phyloP scores from a whole-genome alignment of 2,888 invertebrate species.

The Caenorhabditis sp. region DNA sequence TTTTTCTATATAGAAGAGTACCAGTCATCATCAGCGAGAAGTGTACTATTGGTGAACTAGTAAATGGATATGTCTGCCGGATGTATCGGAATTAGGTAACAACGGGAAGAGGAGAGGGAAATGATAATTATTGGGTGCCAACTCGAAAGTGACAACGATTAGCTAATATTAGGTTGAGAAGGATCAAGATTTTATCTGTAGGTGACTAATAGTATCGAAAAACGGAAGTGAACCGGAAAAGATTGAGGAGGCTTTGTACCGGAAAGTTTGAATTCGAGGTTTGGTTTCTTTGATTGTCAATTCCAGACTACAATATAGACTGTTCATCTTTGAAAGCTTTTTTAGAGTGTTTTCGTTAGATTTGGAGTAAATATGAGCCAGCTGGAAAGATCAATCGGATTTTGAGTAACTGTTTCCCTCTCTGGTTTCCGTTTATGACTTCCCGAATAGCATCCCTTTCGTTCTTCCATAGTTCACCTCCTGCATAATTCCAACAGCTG shows the following conservation, averaged over 20 bases:
- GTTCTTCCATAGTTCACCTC: background rate
- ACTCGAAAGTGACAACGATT: slow-evolving; percentile 18
- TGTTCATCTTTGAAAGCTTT: too few relatives aligned
- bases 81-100: slow-evolving; percentile 28
- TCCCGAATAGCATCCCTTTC: background rate
- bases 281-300: too few relatives aligned
- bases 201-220: background rate
- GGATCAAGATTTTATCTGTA: slow-evolving; percentile 6
- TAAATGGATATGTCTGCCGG: slow-evolving; percentile 33
- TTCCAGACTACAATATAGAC: too few relatives aligned
- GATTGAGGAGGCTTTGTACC: too few relatives aligned
- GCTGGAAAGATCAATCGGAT: too few relatives aligned
- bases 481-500: background rate
- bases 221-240: background rate
- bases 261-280: too few relatives aligned
- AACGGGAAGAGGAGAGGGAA: background rate
- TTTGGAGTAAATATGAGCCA: too few relatives aligned
- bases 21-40: slow-evolving; percentile 11
- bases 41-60: slow-evolving; percentile 34
- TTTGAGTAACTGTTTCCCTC: too few relatives aligned
- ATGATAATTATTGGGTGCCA: slow-evolving; percentile 36
- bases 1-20: slow-evolving; percentile 15
- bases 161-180: slow-evolving; percentile 17
- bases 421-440: background rate
- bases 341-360: too few relatives aligned